Evolutionary conservation across 2,888 invertebrate genomes (phyloP).

Genomic region (Leptodirus hochenwartii): DNA sequence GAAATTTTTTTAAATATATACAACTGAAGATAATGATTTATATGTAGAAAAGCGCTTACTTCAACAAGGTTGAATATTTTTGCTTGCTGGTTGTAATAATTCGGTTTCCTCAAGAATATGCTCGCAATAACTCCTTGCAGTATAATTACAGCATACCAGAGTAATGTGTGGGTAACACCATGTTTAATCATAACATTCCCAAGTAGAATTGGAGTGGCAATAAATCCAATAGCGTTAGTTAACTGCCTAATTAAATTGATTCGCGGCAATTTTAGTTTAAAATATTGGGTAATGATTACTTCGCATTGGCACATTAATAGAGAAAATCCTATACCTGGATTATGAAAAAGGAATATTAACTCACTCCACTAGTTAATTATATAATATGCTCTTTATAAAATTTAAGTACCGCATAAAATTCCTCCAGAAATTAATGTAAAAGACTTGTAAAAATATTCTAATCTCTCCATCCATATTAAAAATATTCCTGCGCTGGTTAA

Average conservation of each 20-base stretch:
- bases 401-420: too few relatives aligned
- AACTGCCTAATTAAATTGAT: conserved; percentile 33
- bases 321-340: conserved; percentile 35
- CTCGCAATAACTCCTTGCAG: conserved; percentile 37
- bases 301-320: conserved; percentile 38
- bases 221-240: conserved; percentile 34
- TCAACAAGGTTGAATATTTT: conserved; percentile 19
- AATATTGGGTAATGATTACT: conserved; percentile 37
- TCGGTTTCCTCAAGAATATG: conserved; percentile 34
- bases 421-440: conserved; percentile 28
- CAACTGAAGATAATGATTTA: neutral
- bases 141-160: conserved; percentile 37
- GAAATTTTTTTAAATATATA: conserved; percentile 3
- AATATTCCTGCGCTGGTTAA: conserved; percentile 38
- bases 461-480: conserved; percentile 28
- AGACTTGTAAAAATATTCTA: conserved; percentile 11
- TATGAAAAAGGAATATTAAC: conserved; percentile 16
- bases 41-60: conserved; percentile 17
- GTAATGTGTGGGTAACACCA: conserved; percentile 27
- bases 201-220: conserved; percentile 31
- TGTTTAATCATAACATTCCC: conserved; percentile 31
- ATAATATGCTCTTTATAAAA: too few relatives aligned
- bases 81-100: conserved; percentile 26
- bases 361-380: too few relatives aligned
- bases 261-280: conserved; percentile 33